phyloP scores from a whole-genome alignment of 1,140 invertebrate species.

The Diuraphis noxia region DNA sequence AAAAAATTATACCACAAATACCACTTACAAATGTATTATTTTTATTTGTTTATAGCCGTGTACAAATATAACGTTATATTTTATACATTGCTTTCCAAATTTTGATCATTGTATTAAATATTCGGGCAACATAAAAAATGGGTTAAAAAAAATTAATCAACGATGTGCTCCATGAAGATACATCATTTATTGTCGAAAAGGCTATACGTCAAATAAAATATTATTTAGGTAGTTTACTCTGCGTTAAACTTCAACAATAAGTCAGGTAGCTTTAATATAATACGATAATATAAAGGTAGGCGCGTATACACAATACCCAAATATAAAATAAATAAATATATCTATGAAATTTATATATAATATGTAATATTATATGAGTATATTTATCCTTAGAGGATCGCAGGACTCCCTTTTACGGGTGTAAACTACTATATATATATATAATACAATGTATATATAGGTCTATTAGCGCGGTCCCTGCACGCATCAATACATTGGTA shows the following conservation, averaged over 20 bases:
- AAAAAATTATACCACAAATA: too few species aligned
- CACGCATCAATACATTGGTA: background rate
- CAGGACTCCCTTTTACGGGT: background rate
- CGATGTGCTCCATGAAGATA: background rate
- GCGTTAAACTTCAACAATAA: background rate
- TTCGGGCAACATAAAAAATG: background rate
- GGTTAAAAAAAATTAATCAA: background rate
- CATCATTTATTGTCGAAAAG: background rate
- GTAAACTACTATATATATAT: background rate
- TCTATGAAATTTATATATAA: too few species aligned
- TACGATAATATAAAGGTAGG: background rate
- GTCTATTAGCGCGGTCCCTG: slow-evolving; percentile 16
- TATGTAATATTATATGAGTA: background rate
- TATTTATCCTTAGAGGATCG: background rate
- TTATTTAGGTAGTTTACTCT: background rate
- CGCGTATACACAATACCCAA: background rate
- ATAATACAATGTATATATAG: background rate
- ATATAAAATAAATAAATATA: background rate
- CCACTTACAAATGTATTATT: too few species aligned
- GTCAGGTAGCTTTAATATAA: background rate
- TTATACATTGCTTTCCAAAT: too few species aligned
- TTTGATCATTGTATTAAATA: background rate
- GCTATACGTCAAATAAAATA: background rate
- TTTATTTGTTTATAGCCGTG: too few species aligned
- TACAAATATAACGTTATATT: too few species aligned